Conservation (phyloP, 2,888 invertebrate species). For the Drosophila kuntzei region DNA sequence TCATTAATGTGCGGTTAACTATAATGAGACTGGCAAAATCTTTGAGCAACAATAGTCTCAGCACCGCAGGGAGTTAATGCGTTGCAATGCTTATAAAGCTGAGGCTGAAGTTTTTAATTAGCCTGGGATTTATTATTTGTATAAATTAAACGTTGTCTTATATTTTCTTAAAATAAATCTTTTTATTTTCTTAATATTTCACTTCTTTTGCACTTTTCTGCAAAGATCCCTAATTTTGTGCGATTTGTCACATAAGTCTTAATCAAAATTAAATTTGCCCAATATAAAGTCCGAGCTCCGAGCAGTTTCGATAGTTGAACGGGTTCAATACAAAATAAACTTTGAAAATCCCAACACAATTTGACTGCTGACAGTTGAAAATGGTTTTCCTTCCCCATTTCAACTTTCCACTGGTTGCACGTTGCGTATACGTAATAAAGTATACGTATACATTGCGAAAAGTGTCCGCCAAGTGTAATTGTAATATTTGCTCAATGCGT, state of each 20-base stretch:
- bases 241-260: not conserved
- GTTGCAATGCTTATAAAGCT: slow-evolving; percentile 9
- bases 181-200: too few relatives aligned
- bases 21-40: slow-evolving; percentile 60
- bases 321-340: slow-evolving; percentile 28
- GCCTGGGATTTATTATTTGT: slow-evolving; percentile 14
- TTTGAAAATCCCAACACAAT: slow-evolving; percentile 43
- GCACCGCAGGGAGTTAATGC: slow-evolving; percentile 28
- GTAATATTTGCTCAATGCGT: slow-evolving; percentile 70
- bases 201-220: too few relatives aligned
- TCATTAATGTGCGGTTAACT: slow-evolving; percentile 78
- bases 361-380: slow-evolving; percentile 57
- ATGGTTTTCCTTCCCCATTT: slow-evolving; percentile 22
- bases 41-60: slow-evolving; percentile 14
- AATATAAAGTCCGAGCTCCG: too few relatives aligned
- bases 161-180: too few relatives aligned
- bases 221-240: not conserved
- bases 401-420: slow-evolving; percentile 11
- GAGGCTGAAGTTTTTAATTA: slow-evolving; percentile 25
- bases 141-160: not conserved
- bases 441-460: slow-evolving; percentile 48
- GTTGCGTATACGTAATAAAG: slow-evolving; percentile 67
- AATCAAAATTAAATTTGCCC: slow-evolving; percentile 15
- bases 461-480: slow-evolving; percentile 78
- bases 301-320: not conserved